phyloP scores from a whole-genome alignment of 2,797 vertebrate species.

The Myotis myotis region DNA sequence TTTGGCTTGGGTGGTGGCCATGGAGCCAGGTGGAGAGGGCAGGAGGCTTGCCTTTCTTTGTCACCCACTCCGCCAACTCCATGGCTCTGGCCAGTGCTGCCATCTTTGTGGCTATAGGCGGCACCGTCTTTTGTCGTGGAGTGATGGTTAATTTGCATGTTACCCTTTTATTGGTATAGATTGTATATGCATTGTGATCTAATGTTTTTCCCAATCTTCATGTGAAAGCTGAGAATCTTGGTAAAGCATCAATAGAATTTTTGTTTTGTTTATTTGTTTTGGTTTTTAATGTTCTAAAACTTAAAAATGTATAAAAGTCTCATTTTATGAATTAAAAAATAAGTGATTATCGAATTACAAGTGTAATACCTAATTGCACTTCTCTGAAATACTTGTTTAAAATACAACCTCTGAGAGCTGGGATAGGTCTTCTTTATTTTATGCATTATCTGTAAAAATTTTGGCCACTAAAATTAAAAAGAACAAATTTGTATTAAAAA shows the following conservation, averaged over 20 bases:
- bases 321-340: background rate
- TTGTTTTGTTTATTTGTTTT: background rate
- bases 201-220: background rate
- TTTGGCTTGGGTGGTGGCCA: too few relatives aligned
- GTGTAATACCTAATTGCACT: background rate
- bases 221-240: background rate
- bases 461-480: background rate
- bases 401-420: background rate
- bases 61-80: too few relatives aligned
- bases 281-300: slow-evolving; percentile 14
- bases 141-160: too few relatives aligned
- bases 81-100: too few relatives aligned
- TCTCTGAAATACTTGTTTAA: background rate
- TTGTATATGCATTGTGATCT: background rate
- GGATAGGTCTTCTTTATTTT: background rate
- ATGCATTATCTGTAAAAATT: background rate
- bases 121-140: fast-evolving
- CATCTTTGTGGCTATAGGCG: too few relatives aligned
- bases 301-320: background rate
- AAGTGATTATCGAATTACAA: background rate
- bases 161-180: too few relatives aligned
- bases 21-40: too few relatives aligned
- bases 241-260: background rate
- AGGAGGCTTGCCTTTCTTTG: too few relatives aligned
- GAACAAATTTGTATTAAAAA: background rate